Evolutionary conservation across 1,140 invertebrate genomes (phyloP), one percentile per base, ranked within the genome.

Genomic region (Camponotus floridanus): DNA sequence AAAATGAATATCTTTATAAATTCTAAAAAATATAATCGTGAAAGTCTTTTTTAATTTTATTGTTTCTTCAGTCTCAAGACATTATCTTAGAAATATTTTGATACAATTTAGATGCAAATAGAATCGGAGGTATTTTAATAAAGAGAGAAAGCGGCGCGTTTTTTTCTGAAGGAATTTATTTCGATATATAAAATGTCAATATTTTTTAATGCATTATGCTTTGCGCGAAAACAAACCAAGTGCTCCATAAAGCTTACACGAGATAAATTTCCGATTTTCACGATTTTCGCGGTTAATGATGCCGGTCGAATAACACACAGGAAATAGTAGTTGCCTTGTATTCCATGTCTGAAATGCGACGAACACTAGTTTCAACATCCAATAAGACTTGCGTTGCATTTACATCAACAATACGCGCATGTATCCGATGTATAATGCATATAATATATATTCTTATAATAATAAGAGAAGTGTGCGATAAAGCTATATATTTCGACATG

Each of bases 171-270:
- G 33, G 55, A 39, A 76, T 76, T 76, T 76, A 76, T 76, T 76
- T 59, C 55, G 42, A 26, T 26, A 26, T 26, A 1, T 1, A 26
- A 39, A 73, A 36, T 11, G n/a, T 61, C 80, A 36, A 48, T 73
- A 64, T 76, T 62, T 79, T 31, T 64, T 45, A 59, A 76, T 55
- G 21, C 79, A 48, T 45, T 48, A 48, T 15, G 31, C 36, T 62
- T 76, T 42, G 18, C 59, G 5, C 59, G 71, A 39, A 64, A 51
- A 48, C 62, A 76, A 76, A 84, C 64, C 51, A 84, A 85, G 59
- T 70, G 81, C 59, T 76, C 73, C 71, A 85, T 85, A 85, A 85
- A 85, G 59, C 57, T 73, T 48, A 71, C 57, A 26, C 31, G 42
- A 48, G 48, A 48, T 76, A 76, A 84, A 76, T 76, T 45, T 21